phyloP scores from a whole-genome alignment of 2,113 vertebrate species.

The Lophotis ruficrista region DNA sequence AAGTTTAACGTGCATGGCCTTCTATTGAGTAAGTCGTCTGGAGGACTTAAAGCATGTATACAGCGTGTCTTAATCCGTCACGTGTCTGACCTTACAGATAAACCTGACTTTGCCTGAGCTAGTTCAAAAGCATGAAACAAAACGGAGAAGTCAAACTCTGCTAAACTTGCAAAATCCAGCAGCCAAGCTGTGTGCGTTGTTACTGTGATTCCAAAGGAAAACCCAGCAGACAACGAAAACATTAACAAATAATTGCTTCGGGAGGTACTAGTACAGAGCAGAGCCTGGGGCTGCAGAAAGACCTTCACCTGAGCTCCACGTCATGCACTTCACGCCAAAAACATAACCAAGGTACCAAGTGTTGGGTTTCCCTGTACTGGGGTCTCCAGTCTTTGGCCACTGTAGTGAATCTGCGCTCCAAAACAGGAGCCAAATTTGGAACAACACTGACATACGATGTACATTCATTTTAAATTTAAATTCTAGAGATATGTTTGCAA shows the following conservation, averaged over 20 bases:
- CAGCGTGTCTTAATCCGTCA: neutral
- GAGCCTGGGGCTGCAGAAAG: neutral
- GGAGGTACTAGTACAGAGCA: neutral
- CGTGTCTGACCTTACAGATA: neutral
- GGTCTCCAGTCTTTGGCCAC: slow-evolving; percentile 27
- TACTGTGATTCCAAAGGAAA: neutral
- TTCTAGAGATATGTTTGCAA: slow-evolving; percentile 74
- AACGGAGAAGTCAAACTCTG: neutral
- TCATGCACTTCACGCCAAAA: neutral
- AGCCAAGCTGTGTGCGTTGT: neutral
- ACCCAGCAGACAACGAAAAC: neutral
- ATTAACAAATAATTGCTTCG: neutral
- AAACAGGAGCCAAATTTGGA: slow-evolving; percentile 63
- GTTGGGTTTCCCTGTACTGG: neutral
- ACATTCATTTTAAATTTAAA: slow-evolving; percentile 79
- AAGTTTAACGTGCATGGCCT: neutral
- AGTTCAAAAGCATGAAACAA: neutral
- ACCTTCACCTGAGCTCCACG: neutral
- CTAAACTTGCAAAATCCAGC: neutral
- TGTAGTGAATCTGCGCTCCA: slow-evolving; percentile 39
- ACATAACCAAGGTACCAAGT: neutral
- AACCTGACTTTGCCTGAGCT: neutral
- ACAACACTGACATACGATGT: slow-evolving; percentile 71
- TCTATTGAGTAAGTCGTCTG: neutral
- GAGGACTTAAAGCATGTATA: neutral